A percentile compares a stretch with the other conserved stretches of the same genome.
phyloP scores from a whole-genome alignment of 1,140 invertebrate genomes.

The Nasonia vitripennis region DNA sequence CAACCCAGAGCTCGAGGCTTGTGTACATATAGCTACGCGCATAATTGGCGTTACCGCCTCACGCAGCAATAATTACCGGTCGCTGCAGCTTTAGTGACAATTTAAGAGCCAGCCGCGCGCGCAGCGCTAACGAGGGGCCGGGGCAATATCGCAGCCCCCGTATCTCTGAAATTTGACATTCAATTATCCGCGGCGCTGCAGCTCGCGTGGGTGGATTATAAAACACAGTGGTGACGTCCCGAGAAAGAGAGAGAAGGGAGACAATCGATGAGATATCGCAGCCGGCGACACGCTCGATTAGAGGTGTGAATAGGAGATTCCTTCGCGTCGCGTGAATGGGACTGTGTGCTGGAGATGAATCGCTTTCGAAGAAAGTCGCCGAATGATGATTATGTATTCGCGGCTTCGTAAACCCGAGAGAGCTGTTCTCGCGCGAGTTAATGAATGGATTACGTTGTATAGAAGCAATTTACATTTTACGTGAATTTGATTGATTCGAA shows the following conservation, averaged over 20 bases:
- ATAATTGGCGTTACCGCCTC: constrained; percentile 33
- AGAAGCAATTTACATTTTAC: not conserved
- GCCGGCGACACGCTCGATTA: constrained; percentile 14
- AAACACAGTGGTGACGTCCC: constrained; percentile 20
- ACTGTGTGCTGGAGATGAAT: not conserved
- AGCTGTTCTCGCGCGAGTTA: not conserved
- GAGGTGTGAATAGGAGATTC: not conserved
- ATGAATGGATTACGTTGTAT: not conserved
- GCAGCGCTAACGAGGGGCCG: not conserved
- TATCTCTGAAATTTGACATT: constrained; percentile 49
- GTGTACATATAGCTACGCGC: not conserved
- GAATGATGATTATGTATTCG: not conserved
- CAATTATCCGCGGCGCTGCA: constrained; percentile 22
- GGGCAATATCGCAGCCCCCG: not conserved
- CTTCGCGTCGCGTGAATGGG: not conserved
- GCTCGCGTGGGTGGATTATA: constrained; percentile 35
- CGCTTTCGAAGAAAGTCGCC: not conserved
- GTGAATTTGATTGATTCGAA: not conserved
- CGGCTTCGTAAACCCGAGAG: not conserved
- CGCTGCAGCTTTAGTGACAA: constrained; percentile 17
- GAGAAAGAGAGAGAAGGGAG: not conserved
- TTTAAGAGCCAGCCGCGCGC: constrained; percentile 16
- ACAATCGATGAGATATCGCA: constrained; percentile 14
- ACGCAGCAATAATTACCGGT: constrained; percentile 22
- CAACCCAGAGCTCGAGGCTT: too few species aligned